Evolutionary conservation across 2,797 vertebrate species (phyloP), one percentile per base, ranked within the genome.

Genomic region (Lacerta agilis): DNA sequence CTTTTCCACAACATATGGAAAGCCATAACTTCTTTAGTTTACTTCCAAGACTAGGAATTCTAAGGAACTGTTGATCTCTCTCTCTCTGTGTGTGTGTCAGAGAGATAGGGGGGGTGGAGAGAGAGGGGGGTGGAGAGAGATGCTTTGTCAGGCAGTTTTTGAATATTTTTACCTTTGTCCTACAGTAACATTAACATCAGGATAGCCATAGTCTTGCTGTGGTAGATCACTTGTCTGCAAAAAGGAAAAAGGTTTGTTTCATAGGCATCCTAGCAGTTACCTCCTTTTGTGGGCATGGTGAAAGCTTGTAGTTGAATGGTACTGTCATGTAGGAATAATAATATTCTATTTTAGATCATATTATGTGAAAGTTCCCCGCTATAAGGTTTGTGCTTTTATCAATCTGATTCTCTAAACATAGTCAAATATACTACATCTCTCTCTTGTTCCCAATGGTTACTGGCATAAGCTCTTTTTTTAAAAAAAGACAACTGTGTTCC

Each of bases 141-240:
- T 55, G 13, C 49, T 55, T 55, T 55, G 13, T 55, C 13, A 55
- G 49, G 3, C 49, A 55, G 49, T 55, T 55, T 88, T n/a, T 1
- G 8, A n/a, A 67, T 2, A 13, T 76, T 90, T 5, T 64, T 91
- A 95, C 95, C 94, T 38, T 29, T 73, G n/a, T 89, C 79, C 88
- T 66, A 79, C 0, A 0, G 27, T 72, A 43, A 23, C 36, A 66
- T 71, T 76, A 36, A 33, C 49, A 79, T 80, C 43, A 33, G 82
- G 0, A 2, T 73, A 83, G 82, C 45, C 45, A 45, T 33, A 66
- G 25, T 86, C 91, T 75, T 79, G 86, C n/a, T 82, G 41, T 58
- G 61, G 64, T 8, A 17, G 4, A 41, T 79, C 86, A 3, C 66
- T 86, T 20, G 11, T 1, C 94, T 95, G 81, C n/a, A 18, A 88